These are phyloP conservation scores for Scaeva pyrastri DNA, from an alignment of 2,888 invertebrate genomes.

Conservation along the genomic window DNA sequence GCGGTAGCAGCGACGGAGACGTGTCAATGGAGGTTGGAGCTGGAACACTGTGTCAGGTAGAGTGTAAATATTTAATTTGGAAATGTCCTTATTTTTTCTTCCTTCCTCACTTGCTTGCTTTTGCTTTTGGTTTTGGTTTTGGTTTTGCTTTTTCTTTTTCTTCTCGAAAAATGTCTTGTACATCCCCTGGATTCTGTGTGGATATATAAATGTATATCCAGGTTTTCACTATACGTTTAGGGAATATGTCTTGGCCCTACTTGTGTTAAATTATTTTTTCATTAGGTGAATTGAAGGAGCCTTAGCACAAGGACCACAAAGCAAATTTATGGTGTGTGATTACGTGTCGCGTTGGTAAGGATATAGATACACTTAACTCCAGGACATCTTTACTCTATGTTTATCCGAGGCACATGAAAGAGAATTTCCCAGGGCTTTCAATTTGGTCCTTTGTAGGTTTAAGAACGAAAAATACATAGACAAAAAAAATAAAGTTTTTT, in stretches of 20 bases:
- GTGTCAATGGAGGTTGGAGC: not conserved
- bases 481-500: not conserved
- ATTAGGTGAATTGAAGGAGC: slow-evolving; percentile 69
- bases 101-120: not conserved
- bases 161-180: slow-evolving; percentile 41
- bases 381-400: slow-evolving; percentile 35
- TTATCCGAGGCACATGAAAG: slow-evolving; percentile 28
- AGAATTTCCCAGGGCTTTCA: slow-evolving; percentile 52
- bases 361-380: slow-evolving; percentile 58
- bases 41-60: slow-evolving; percentile 38
- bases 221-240: slow-evolving; percentile 49
- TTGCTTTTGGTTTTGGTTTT: no score
- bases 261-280: slow-evolving; percentile 75
- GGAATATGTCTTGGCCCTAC: slow-evolving; percentile 59
- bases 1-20: not conserved
- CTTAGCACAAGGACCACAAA: slow-evolving; percentile 32
- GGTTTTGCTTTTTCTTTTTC: no score
- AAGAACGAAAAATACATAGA: not conserved
- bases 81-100: slow-evolving; percentile 52
- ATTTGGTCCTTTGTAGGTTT: slow-evolving; percentile 46
- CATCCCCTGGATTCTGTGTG: slow-evolving; percentile 25
- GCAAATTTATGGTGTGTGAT: slow-evolving; percentile 73
- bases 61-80: slow-evolving; percentile 75
- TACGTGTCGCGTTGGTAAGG: slow-evolving; percentile 66
- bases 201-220: not conserved